These are phyloP conservation scores for Temnopleurus reevesii DNA, from an alignment of 53 echinoderm and acorn worm genomes.

Conservation along the genomic window DNA sequence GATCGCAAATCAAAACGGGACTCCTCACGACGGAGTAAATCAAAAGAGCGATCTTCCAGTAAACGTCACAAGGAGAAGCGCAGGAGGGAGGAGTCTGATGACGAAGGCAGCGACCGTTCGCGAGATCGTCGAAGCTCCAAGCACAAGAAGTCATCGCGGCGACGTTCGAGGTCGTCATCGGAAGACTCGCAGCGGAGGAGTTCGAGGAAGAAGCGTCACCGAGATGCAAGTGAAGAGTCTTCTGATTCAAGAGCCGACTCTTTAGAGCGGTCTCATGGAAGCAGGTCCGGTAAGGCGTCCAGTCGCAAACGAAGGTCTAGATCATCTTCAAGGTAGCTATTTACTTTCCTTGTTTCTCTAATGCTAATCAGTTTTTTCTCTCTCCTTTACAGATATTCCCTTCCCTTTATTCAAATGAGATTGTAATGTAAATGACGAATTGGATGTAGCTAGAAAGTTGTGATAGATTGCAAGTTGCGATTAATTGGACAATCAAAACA, in stretches of 20 bases:
- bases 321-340: slow-evolving; percentile 96
- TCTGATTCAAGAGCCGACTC: slow-evolving; percentile 77
- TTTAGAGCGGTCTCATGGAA: slow-evolving; percentile 65
- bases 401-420: neutral
- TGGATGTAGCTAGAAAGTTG: no score
- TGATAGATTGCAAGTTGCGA: no score
- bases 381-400: neutral
- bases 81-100: slow-evolving; percentile 29
- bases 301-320: slow-evolving; percentile 93
- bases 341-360: neutral
- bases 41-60: slow-evolving; percentile 45
- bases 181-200: slow-evolving; percentile 21
- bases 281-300: slow-evolving; percentile 98
- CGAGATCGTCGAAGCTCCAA: slow-evolving; percentile 21
- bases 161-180: slow-evolving; percentile 27
- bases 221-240: slow-evolving; percentile 59
- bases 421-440: no score
- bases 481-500: no score
- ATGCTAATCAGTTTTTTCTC: neutral
- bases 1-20: slow-evolving; percentile 39
- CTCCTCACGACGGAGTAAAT: slow-evolving; percentile 11
- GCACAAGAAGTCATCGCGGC: slow-evolving; percentile 30
- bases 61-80: slow-evolving; percentile 47
- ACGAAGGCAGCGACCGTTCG: slow-evolving; percentile 5
- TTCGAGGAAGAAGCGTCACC: slow-evolving; percentile 42